Percentiles rank a stretch among this genome's conserved stretches.
phyloP scores from a whole-genome alignment of 1,140 invertebrate species.

The Eurytemora carolleeae region DNA sequence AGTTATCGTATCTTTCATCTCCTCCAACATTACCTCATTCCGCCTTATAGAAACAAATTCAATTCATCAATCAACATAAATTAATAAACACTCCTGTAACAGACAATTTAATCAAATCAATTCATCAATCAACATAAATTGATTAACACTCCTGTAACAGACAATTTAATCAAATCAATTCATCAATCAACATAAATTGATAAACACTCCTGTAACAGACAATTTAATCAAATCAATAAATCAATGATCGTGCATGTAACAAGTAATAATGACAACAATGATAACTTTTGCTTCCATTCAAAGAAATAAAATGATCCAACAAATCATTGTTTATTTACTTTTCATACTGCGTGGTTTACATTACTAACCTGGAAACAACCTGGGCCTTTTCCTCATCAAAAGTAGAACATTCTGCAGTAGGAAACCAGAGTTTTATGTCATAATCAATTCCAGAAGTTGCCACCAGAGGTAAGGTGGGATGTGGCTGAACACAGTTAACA shows the following conservation, averaged over 20 bases:
- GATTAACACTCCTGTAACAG: not conserved
- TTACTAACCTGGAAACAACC: slow-evolving; percentile 35
- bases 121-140: not conserved
- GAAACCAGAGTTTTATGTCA: slow-evolving; percentile 68
- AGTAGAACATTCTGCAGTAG: slow-evolving; percentile 32
- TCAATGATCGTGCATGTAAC: not conserved
- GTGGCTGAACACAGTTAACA: slow-evolving; percentile 67
- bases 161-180: not conserved
- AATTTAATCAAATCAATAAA: not conserved
- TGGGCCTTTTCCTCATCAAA: slow-evolving; percentile 46
- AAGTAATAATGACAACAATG: not conserved
- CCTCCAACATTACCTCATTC: slow-evolving; percentile 68
- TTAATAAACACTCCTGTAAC: not conserved
- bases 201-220: not conserved
- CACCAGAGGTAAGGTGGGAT: slow-evolving; percentile 54
- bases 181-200: not conserved
- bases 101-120: not conserved
- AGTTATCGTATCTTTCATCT: slow-evolving; percentile 69
- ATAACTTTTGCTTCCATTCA: not conserved
- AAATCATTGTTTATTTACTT: not conserved
- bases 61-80: slow-evolving; percentile 20
- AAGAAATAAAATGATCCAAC: not conserved
- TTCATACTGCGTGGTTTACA: not conserved
- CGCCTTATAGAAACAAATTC: slow-evolving; percentile 48
- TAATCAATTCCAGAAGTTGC: slow-evolving; percentile 77